Evolutionary conservation across 2,888 invertebrate species (phyloP).

Genomic region (Amphipyra berbera): DNA sequence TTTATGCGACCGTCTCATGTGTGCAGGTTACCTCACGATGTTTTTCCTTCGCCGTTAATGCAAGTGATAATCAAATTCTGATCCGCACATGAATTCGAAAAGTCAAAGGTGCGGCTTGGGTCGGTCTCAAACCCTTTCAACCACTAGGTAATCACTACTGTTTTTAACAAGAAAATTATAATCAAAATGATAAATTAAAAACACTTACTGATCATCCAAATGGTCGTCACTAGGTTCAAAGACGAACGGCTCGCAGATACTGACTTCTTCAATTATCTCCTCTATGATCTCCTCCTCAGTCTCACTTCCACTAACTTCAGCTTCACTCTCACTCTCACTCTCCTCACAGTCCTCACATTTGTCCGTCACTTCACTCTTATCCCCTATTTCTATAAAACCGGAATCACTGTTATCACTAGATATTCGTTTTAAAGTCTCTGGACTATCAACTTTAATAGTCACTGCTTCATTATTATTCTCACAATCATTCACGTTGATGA

Average conservation of each 20-base stretch:
- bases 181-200: constrained; percentile 7
- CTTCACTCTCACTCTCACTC: constrained; percentile 72
- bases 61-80: too few species aligned
- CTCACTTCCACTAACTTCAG: constrained; percentile 70
- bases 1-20: too few species aligned
- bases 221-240: constrained; percentile 7
- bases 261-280: constrained; percentile 64
- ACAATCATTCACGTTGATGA: constrained; percentile 71
- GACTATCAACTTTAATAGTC: constrained; percentile 73
- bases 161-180: too few species aligned
- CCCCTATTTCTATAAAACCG: constrained; percentile 84
- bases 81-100: too few species aligned
- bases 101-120: too few species aligned
- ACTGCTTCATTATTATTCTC: constrained; percentile 61
- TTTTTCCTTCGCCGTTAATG: too few species aligned
- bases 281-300: constrained; percentile 68
- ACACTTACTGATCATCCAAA: constrained; percentile 53
- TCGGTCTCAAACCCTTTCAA: too few species aligned
- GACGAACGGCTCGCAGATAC: constrained; percentile 36
- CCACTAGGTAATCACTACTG: too few species aligned
- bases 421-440: constrained; percentile 74
- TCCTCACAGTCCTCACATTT: constrained; percentile 51
- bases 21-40: too few species aligned
- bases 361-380: constrained; percentile 73
- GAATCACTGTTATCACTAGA: constrained; percentile 87